Base-by-base conservation (phyloP, 2,797 vertebrate genomes). In the Danio choprae region DNA sequence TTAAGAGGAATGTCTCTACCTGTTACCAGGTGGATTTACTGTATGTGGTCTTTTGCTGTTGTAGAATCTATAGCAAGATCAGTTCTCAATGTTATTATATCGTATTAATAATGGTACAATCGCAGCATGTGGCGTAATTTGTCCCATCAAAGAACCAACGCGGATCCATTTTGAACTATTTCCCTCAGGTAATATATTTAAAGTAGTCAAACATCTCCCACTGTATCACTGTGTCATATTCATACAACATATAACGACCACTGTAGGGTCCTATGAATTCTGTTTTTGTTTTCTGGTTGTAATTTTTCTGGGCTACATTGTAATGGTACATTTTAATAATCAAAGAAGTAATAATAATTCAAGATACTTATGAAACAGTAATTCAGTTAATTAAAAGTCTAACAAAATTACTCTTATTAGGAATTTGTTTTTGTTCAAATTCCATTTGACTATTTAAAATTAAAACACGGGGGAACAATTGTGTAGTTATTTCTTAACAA, bases 151-250 rank as follows among this genome's bases (percentile, higher is more conserved):
- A 74, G n/a, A 69, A 48, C 43, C 20, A 18, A 63, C 43, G 22
- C 8, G 40, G 44, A 76, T 73, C 44, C 22, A 74, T 74, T 29
- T 38, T 74, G 6, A 9, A 53, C 64, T 48, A 63, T 53, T 58
- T 74, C 68, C 70, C 69, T 77, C 59, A 79, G 73, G 73, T 73
- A 77, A 64, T 55, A 68, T 48, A 55, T 65, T 43, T 29, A 29
- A 29, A 29, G 29, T 62, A 59, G 16, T 73, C 68, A 64, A 11
- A 18, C 68, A 22, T 65, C 62, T 73, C 75, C 68, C 69, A 63
- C 62, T 40, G 1, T 46, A 77, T 77, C 84, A 80, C 73, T 85
- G 84, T 85, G 74, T 71, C 51, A 50, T 40, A 60, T 65, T 67
- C 58, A 73, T 69, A 58, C 50, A 29, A 29, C 51, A 4, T 43